A percentile compares a stretch with the other conserved stretches of the same genome.
Conservation (phyloP, 2,888 invertebrate species). For the Cheilosia scutellata region DNA sequence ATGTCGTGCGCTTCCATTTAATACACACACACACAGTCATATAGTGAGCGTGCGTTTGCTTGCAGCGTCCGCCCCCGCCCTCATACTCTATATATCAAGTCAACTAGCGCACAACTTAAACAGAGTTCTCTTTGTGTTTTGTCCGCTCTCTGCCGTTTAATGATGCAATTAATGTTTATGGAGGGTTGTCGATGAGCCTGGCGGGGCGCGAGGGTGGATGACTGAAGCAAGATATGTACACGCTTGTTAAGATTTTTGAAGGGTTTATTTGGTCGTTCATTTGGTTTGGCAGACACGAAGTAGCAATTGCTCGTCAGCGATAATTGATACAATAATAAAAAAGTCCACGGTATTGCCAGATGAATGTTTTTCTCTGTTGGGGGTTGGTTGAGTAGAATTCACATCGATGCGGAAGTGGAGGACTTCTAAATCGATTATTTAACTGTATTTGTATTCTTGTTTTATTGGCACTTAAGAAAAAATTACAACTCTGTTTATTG, state of each 20-base stretch:
- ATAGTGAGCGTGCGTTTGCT: too few species aligned
- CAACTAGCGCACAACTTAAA: slow-evolving; percentile 7
- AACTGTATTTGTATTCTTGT: too few species aligned
- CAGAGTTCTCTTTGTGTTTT: slow-evolving; percentile 11
- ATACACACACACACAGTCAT: too few species aligned
- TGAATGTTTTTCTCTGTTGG: too few species aligned
- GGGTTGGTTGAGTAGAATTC: too few species aligned
- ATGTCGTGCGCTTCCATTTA: too few species aligned
- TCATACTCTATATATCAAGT: not conserved
- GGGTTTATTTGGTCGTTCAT: slow-evolving; percentile 55
- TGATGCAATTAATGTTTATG: slow-evolving; percentile 73
- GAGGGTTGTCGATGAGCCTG: slow-evolving; percentile 20
- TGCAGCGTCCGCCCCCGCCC: too few species aligned
- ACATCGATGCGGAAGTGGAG: too few species aligned
- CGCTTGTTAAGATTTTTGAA: slow-evolving; percentile 62
- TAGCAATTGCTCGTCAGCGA: slow-evolving; percentile 61
- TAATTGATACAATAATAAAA: slow-evolving; percentile 66
- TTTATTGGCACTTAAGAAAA: too few species aligned
- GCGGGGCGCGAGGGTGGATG: slow-evolving; percentile 3
- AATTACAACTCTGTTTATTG: too few species aligned
- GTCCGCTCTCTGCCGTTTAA: slow-evolving; percentile 61
- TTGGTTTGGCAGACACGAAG: slow-evolving; percentile 54
- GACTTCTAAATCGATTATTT: too few species aligned
- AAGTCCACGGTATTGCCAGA: too few species aligned
- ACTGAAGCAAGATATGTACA: slow-evolving; percentile 7